Percentiles rank a stretch among this genome's conserved stretches.
phyloP scores from a whole-genome alignment of 2,797 vertebrate species.

The Enoplosus armatus region DNA sequence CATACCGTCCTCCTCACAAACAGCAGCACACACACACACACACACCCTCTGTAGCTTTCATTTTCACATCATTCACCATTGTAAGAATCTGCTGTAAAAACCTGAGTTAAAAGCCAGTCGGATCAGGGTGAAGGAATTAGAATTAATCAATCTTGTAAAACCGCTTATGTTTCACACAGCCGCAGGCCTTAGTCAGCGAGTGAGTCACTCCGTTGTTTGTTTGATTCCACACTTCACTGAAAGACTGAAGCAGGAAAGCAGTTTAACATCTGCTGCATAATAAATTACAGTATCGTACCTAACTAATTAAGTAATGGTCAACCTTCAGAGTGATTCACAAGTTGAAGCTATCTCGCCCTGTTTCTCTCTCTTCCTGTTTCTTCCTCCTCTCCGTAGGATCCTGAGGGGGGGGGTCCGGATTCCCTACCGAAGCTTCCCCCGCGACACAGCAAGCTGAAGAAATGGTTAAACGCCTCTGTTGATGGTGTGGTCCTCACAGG shows the following conservation, averaged over 20 bases:
- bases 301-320: conserved; percentile 54
- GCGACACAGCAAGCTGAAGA: no score
- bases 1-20: conserved; percentile 43
- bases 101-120: conserved; percentile 49
- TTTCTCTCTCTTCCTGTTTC: no score
- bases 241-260: conserved; percentile 27
- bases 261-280: conserved; percentile 46
- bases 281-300: conserved; percentile 34
- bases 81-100: conserved; percentile 46
- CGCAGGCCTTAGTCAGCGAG: conserved; percentile 50
- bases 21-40: conserved; percentile 24
- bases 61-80: conserved; percentile 51
- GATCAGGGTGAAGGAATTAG: conserved; percentile 58
- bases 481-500: no score
- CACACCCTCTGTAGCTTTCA: conserved; percentile 42
- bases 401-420: no score
- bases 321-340: conserved; percentile 9
- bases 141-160: conserved; percentile 68
- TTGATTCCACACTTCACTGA: conserved; percentile 52
- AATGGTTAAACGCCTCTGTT: no score
- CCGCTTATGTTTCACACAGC: conserved; percentile 50
- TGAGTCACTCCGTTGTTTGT: conserved; percentile 58
- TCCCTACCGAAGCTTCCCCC: no score
- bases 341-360: no score
- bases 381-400: no score